phyloP scores from a whole-genome alignment of 1,140 invertebrate species.

The Euura saliciscinereae region DNA sequence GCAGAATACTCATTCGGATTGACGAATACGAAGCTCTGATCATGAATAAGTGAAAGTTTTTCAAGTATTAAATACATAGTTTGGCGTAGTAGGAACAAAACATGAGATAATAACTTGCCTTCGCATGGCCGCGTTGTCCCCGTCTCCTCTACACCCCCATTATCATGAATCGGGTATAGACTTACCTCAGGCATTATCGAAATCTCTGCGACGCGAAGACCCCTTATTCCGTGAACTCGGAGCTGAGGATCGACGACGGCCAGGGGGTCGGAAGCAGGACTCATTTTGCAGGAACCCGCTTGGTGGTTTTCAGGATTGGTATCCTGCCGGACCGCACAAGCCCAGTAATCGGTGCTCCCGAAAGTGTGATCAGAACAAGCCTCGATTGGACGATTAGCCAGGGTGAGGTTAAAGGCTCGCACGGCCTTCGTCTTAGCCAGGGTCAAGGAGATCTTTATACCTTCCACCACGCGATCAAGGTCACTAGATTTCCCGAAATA shows the following conservation, averaged over 20 bases:
- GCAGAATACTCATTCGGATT: too few relatives aligned
- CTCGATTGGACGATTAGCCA: conserved; percentile 18
- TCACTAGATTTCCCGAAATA: conserved; percentile 59
- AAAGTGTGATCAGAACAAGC: conserved; percentile 35
- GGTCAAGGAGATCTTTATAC: conserved; percentile 40
- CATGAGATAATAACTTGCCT: too few relatives aligned
- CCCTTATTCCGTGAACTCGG: conserved; percentile 54
- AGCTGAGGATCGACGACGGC: conserved; percentile 59
- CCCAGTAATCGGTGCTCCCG: conserved; percentile 62
- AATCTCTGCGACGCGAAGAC: conserved; percentile 57
- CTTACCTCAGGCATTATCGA: conserved; percentile 51
- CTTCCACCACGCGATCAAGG: conserved; percentile 52
- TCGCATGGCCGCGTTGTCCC: too few relatives aligned
- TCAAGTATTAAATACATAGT: too few relatives aligned
- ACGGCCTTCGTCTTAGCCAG: conserved; percentile 42
- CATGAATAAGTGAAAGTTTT: too few relatives aligned
- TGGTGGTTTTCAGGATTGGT: conserved; percentile 64
- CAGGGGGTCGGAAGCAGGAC: conserved; percentile 45
- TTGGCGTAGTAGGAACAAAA: too few relatives aligned
- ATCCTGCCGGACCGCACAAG: conserved; percentile 56
- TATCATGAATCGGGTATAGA: too few relatives aligned
- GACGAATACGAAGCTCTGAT: too few relatives aligned
- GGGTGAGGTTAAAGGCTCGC: conserved; percentile 33
- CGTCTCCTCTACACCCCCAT: too few relatives aligned
- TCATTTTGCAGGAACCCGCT: conserved; percentile 67